Evolutionary conservation across 1,140 invertebrate species (phyloP), one percentile per base, ranked within the genome.

Genomic region (Pseudomyrmex cubaensis): DNA sequence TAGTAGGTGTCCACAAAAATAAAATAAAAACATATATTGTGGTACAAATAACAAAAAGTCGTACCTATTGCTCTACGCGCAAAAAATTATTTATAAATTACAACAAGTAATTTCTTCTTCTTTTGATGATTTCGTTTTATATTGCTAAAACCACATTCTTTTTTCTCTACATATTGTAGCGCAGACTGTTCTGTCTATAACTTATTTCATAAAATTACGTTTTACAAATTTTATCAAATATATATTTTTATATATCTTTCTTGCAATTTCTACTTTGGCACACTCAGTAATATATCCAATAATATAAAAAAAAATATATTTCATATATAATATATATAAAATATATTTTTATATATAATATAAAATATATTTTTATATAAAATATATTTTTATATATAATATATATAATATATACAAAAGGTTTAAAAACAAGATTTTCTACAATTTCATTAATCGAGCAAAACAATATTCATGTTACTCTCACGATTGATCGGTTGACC

Each of bases 1-100:
- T 93, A 94, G 93, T 94, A 94, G 93, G 92, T 94, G 93, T 94
- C 93, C 93, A 94, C 93, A 94, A 94, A 92, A 93, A 92, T 93
- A 92, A 94, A 94, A 93, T 94, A 94, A 94, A 94, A 93, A 92
- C 93, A 93, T 94, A 94, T 94, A 94, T 94, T 94, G 92, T 94
- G 93, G 93, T 94, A 94, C 93, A 92, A 93, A 93, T 93, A 91
- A 93, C 88, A 92, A 52, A 92, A 85, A 76, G 80, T 85, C 63
- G 82, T 87, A 86, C 50, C 78, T 86, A 54, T 78, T n/a, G 50
- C 10, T 64, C 12, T 76, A 57, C 22, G 44, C 25, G 44, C 56
- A 56, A 54, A 25, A 54, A 8, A 62, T n/a, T 9, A 10, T 7
- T 75, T 63, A 2, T 15, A 35, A 63, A 7, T 0, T 48, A 25